Evolutionary conservation across 1,140 invertebrate genomes (phyloP).

Genomic region (Microplitis demolitor): DNA sequence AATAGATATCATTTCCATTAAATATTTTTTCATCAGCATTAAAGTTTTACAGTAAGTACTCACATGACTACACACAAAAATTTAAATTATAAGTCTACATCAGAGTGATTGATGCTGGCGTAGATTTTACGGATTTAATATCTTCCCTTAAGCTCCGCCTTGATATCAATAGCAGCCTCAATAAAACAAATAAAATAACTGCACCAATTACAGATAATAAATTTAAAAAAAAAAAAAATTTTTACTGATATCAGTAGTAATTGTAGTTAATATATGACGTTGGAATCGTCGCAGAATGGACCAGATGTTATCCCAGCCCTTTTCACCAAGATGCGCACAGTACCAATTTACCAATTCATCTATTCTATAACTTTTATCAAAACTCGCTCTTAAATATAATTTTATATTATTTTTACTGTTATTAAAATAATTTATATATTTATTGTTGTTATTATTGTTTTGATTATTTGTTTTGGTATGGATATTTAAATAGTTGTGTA

Average conservation of each 20-base stretch:
- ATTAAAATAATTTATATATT: neutral
- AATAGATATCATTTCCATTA: neutral
- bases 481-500: neutral
- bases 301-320: constrained; percentile 23
- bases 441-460: neutral
- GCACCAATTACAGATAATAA: too few relatives aligned
- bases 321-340: neutral
- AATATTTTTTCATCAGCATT: too few relatives aligned
- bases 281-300: constrained; percentile 15
- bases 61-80: too few relatives aligned
- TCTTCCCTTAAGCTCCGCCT: too few relatives aligned
- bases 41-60: too few relatives aligned
- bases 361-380: too few relatives aligned
- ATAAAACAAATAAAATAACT: too few relatives aligned
- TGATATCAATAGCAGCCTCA: too few relatives aligned
- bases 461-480: neutral
- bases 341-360: too few relatives aligned
- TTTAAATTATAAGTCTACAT: too few relatives aligned
- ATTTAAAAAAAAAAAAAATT: neutral
- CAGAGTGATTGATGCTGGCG: too few relatives aligned
- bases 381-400: neutral
- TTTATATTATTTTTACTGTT: neutral
- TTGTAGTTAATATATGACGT: constrained; percentile 1
- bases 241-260: neutral
- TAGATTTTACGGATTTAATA: too few relatives aligned